These are phyloP conservation scores for Clarias pachynema DNA, from an alignment of 2,797 vertebrate species.

Conservation along the genomic window DNA sequence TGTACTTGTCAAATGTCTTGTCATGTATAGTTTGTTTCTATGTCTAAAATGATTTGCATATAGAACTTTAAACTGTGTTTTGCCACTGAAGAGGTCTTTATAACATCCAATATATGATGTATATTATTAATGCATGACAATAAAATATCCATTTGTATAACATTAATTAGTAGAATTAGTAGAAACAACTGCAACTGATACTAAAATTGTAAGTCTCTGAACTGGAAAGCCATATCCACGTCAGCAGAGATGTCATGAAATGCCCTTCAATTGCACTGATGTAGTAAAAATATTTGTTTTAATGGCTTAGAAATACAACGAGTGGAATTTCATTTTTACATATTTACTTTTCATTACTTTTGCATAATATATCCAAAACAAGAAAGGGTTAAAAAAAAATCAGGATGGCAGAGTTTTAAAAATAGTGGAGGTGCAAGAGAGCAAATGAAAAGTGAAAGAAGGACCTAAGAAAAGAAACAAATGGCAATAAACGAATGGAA, in stretches of 20 bases:
- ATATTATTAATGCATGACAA: conserved; percentile 24
- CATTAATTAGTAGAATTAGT: conserved; percentile 14
- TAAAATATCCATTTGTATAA: conserved; percentile 32
- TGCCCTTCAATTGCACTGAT: conserved; percentile 47
- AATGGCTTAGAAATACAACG: conserved; percentile 25
- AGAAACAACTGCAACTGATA: conserved; percentile 15
- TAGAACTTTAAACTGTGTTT: conserved; percentile 39
- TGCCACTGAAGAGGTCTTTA: conserved; percentile 24
- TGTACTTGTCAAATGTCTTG: conserved; percentile 41
- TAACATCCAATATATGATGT: conserved; percentile 33
- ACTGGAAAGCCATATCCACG: not conserved
- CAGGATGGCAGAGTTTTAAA: conserved; percentile 38
- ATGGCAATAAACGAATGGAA: not conserved
- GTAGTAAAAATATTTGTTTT: conserved; percentile 23
- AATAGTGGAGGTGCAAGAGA: conserved; percentile 28
- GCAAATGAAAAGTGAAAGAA: conserved; percentile 41
- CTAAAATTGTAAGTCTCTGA: conserved; percentile 38
- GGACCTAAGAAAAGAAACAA: conserved; percentile 17
- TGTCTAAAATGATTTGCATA: conserved; percentile 39
- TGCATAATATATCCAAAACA: not conserved
- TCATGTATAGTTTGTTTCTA: conserved; percentile 47
- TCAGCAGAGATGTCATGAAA: not conserved
- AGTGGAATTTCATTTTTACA: conserved; percentile 27
- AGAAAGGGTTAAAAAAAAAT: conserved; percentile 21
- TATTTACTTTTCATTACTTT: conserved; percentile 25